A percentile compares a stretch with the other conserved stretches of the same genome.
phyloP scores from a whole-genome alignment of 2,797 vertebrate species.

The Manis pentadactyla region DNA sequence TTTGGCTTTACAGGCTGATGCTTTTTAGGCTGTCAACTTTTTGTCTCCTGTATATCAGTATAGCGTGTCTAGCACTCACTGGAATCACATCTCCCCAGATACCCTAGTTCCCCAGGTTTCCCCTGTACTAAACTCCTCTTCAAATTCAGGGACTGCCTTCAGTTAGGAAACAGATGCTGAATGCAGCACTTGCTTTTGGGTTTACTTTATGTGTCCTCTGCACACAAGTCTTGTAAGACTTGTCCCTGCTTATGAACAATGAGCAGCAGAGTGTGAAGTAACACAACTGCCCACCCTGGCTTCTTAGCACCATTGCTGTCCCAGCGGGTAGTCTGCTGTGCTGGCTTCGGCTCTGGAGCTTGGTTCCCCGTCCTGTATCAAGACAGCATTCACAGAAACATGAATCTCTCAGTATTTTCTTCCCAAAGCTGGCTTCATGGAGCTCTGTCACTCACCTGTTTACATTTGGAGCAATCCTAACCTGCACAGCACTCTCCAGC shows the following conservation, averaged over 20 bases:
- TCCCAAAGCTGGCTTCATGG: neutral
- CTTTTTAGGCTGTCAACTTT: neutral
- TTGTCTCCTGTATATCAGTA: neutral
- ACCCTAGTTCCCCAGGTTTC: neutral
- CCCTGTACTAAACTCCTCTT: neutral
- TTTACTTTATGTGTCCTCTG: neutral
- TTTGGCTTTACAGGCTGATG: neutral
- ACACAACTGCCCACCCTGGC: neutral
- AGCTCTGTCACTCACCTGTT: neutral
- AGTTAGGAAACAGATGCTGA: neutral
- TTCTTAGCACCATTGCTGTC: too few species aligned
- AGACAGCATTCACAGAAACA: neutral
- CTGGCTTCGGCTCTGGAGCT: rapidly evolving
- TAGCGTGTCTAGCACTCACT: neutral
- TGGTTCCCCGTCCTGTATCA: neutral
- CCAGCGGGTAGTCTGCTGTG: neutral
- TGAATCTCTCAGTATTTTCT: neutral
- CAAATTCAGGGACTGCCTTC: neutral
- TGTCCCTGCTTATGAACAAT: neutral
- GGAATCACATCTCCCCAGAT: neutral
- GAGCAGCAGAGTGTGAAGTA: neutral
- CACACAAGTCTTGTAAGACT: neutral
- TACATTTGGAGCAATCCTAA: neutral
- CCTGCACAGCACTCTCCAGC: neutral
- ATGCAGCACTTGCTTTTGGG: neutral